Base-by-base conservation (phyloP, 2,888 invertebrate genomes). In the Invenusta paracnida region DNA sequence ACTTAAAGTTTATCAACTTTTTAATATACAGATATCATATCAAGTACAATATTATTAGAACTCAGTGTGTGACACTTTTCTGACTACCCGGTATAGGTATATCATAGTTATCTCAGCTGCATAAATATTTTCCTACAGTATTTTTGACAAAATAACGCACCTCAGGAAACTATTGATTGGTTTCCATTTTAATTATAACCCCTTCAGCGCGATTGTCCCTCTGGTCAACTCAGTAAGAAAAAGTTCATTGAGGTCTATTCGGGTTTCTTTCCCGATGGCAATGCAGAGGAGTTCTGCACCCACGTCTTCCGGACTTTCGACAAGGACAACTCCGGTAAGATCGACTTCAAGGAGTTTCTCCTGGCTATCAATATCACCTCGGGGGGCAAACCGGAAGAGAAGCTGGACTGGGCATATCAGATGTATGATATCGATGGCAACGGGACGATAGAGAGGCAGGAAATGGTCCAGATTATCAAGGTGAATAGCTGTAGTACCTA, bases 211-310 rank as follows among this genome's bases (percentile, higher is more conserved):
- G 97, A 98, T 93, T 98, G 97, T 92, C 98, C 97, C 67, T 96
- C 96, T 91, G 97, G 97, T 88, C 94, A 96, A 91, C 93, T 98
- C 91, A 97, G 97, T 86, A 96, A 97, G 87, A 96, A 96, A 88
- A 98, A 98, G 93, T 98, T 98, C 92, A 96, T 97, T 92, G 97
- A 98, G 93, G 97, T 98, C 95, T 98, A 98, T 94, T 97, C 97
- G 94, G 97, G 96, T 95, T 97, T 98, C 93, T 98, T 98, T 93
- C 97, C 97, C 67, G 96, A 96, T 89, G 97, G 97, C 87, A 97
- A 97, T 91, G 97, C 97, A 66, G 96, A 97, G 91, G 96, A 97
- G 92, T 98, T 98, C 92, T 97, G 97, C 92, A 96, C 97, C 92
- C 97, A 98, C 91, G 97, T 98, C 85, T 98, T 98, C 93, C 94